Evolutionary conservation across 1,140 invertebrate species (phyloP), one percentile per base, ranked within the genome.

Genomic region (Hirudo medicinalis): DNA sequence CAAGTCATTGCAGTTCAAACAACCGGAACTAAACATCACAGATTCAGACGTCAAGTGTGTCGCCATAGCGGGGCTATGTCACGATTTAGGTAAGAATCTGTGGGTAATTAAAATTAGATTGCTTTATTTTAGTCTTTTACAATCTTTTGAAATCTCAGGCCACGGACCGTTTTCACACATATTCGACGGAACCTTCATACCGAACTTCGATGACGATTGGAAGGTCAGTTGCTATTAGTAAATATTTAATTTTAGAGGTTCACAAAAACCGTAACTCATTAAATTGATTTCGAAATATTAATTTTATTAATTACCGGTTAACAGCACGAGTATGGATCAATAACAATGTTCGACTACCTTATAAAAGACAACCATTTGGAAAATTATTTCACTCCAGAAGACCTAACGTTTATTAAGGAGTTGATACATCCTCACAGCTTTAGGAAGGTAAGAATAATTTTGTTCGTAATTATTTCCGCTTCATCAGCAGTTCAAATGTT

Each of bases 121-220:
- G 19, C 5, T 4, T 63, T 22, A 22, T 22, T 63, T 25, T 63
- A 20, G 1, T 9, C 2, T 8, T 32, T 67, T 32, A 25, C 13
- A 69, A 49, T 68, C 60, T 25, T 72, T 68, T n/a, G 2, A 20
- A 71, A 43, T 69, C 69, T 69, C 66, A 72, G 78, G 79, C 15
- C 87, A 88, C 78, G 87, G 87, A 3, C 87, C 87, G 5, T 87
- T 87, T 77, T 87, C 85, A 29, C 87, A 88, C 77, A 74, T 80
- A 0, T 88, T 86, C 85, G 87, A 88, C 49, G 55, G 49, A 54
- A 53, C 70, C 20, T 76, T 70, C 66, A 70, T 72, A 17, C 54
- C 27, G 54, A 68, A 57, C 72, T 72, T 75, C 67, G 54, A 69
- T 27, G 54, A 36, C 3, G 69, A 75, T 11, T 84, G 82, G 81